Conservation (phyloP, 2,113 vertebrate genomes). For the Eolophus roseicapilla region DNA sequence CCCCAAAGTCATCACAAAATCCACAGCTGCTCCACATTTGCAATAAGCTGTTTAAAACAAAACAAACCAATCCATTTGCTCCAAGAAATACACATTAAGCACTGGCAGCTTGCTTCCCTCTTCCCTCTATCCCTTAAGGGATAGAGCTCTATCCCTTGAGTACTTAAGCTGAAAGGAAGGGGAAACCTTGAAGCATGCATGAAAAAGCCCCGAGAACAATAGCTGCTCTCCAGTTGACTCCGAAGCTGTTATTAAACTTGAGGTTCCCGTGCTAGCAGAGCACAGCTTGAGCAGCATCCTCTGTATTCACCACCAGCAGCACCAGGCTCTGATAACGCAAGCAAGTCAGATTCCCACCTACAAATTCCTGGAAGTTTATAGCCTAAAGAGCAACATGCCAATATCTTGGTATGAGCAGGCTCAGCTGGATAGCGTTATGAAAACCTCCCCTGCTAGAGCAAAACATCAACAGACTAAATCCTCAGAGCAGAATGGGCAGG, state of each 20-base stretch:
- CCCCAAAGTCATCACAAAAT: not conserved
- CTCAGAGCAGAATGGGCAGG: not conserved
- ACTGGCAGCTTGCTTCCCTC: conserved; percentile 38
- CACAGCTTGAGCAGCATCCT: not conserved
- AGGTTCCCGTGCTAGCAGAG: not conserved
- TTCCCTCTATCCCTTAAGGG: not conserved
- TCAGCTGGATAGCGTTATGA: not conserved
- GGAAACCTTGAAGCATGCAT: not conserved
- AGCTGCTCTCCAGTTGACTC: conserved; percentile 13
- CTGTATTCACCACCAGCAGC: not conserved
- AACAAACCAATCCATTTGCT: conserved; percentile 13
- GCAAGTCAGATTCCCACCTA: not conserved
- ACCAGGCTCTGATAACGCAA: not conserved
- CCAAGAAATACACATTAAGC: not conserved
- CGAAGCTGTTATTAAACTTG: conserved; percentile 17
- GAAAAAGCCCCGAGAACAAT: conserved; percentile 19
- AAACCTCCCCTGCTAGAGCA: not conserved
- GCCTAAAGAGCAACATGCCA: not conserved
- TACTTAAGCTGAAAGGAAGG: not conserved
- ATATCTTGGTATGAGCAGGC: not conserved
- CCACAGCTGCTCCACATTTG: conserved; percentile 53
- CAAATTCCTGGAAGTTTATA: not conserved
- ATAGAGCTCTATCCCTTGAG: too few relatives aligned
- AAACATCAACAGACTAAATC: not conserved
- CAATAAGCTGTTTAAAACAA: conserved; percentile 30